Evolutionary conservation across 2,888 invertebrate genomes (phyloP).

Genomic region (Polydrusus pterygomalis): DNA sequence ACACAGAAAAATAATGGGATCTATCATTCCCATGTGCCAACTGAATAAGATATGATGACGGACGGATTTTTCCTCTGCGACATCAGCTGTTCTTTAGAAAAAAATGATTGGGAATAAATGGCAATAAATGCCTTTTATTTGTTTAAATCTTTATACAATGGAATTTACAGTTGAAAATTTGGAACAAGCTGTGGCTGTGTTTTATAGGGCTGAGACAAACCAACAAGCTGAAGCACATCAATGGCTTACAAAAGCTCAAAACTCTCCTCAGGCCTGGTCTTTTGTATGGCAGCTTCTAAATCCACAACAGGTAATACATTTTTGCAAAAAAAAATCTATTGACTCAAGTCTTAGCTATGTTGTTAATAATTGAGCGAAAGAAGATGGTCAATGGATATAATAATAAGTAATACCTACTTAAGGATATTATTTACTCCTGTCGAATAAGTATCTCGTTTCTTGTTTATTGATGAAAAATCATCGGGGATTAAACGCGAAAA

Average conservation of each 20-base stretch:
- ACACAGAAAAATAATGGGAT: too few species aligned
- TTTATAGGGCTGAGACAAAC: constrained; percentile 77
- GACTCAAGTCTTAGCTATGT: too few species aligned
- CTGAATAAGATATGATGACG: too few species aligned
- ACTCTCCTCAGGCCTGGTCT: constrained; percentile 92
- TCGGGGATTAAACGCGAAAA: too few species aligned
- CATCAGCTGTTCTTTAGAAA: constrained; percentile 12
- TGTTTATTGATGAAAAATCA: too few species aligned
- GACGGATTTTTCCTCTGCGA: not conserved
- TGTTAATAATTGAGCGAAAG: too few species aligned
- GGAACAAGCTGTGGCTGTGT: constrained; percentile 81
- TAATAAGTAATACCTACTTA: too few species aligned
- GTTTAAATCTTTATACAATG: constrained; percentile 68
- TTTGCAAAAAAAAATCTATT: too few species aligned
- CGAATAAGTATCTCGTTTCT: too few species aligned
- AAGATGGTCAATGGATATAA: too few species aligned
- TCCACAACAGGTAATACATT: constrained; percentile 81
- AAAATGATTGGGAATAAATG: not conserved
- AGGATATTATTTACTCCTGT: too few species aligned
- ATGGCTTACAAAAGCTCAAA: constrained; percentile 90
- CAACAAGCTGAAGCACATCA: constrained; percentile 87
- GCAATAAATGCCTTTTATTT: not conserved
- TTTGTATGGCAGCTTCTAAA: constrained; percentile 93
- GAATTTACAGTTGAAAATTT: constrained; percentile 79
- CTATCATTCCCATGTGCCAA: too few species aligned